These are phyloP conservation scores for Acipenser ruthenus DNA, from an alignment of 2,797 vertebrate species.

Conservation along the genomic window DNA sequence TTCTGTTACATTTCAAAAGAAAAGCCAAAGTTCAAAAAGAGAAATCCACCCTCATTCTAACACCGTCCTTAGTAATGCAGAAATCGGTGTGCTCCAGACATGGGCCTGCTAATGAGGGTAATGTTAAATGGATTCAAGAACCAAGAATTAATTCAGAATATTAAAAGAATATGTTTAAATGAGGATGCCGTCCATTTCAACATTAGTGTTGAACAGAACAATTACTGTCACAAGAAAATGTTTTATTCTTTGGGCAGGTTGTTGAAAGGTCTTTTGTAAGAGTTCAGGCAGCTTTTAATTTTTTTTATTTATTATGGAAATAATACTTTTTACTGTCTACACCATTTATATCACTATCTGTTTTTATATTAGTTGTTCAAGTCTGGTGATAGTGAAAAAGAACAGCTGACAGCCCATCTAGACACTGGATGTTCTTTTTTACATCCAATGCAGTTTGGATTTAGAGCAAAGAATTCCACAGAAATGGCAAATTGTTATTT, in stretches of 20 bases:
- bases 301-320: background rate
- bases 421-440: too few species aligned
- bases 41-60: constrained; percentile 20
- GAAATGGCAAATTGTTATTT: too few species aligned
- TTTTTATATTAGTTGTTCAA: too few species aligned
- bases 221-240: constrained; percentile 9
- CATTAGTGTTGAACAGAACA: constrained; percentile 3
- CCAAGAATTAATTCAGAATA: constrained; percentile 21
- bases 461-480: too few species aligned
- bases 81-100: constrained; percentile 17
- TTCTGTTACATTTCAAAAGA: constrained; percentile 47
- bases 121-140: constrained; percentile 21
- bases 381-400: too few species aligned
- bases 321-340: too few species aligned
- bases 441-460: too few species aligned
- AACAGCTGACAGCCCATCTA: too few species aligned
- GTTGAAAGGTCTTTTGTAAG: constrained; percentile 4
- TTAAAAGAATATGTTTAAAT: constrained; percentile 37
- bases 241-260: background rate
- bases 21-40: constrained; percentile 30
- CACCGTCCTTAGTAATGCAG: constrained; percentile 50
- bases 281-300: background rate
- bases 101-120: constrained; percentile 21
- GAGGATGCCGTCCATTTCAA: constrained; percentile 24
- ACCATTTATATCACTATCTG: too few species aligned